A percentile compares a stretch with the other conserved stretches of the same genome.
Evolutionary conservation across 2,113 vertebrate species (phyloP).

Genomic region (Platycercus adscitus): DNA sequence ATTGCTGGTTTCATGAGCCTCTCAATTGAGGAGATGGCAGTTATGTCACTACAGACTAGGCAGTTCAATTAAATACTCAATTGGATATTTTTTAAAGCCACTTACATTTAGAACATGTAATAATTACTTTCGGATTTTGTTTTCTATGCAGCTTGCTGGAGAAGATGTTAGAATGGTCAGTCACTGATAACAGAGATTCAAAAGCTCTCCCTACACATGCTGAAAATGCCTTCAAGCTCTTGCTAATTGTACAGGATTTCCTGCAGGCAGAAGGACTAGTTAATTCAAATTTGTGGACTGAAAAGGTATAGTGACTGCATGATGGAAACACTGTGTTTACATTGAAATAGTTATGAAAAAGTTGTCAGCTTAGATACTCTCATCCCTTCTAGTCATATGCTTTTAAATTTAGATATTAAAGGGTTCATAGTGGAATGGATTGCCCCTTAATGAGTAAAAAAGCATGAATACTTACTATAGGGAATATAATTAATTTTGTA

Average conservation of each 20-base stretch:
- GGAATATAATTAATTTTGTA: not conserved
- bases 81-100: slow-evolving; percentile 30
- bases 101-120: not conserved
- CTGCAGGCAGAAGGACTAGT: slow-evolving; percentile 92
- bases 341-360: not conserved
- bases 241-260: slow-evolving; percentile 93
- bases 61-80: slow-evolving; percentile 43
- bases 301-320: slow-evolving; percentile 78
- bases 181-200: slow-evolving; percentile 90
- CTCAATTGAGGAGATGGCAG: not conserved
- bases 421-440: not conserved
- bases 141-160: slow-evolving; percentile 86
- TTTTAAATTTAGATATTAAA: not conserved
- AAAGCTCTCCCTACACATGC: slow-evolving; percentile 85
- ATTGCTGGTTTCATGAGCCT: not conserved
- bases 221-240: slow-evolving; percentile 90
- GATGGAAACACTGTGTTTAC: not conserved
- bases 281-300: slow-evolving; percentile 90
- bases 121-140: slow-evolving; percentile 62
- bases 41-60: not conserved
- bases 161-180: slow-evolving; percentile 93
- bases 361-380: not conserved
- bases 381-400: not conserved
- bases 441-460: not conserved
- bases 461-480: not conserved